phyloP scores from a whole-genome alignment of 2,113 vertebrate species.

The Cynoglossus semilaevis region DNA sequence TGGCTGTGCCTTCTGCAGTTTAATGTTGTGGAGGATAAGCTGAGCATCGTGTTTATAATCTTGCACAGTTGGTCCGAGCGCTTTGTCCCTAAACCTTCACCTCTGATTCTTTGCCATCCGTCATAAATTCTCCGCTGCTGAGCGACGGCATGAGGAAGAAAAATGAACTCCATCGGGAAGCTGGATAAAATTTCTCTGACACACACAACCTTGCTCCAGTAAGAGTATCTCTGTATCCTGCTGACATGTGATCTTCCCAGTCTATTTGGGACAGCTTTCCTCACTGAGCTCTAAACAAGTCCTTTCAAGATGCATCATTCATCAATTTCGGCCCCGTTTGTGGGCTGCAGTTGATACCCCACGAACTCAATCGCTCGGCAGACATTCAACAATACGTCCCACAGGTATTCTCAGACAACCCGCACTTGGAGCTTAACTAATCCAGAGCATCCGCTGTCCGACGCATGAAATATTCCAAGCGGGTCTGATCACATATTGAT shows the following conservation, averaged over 20 bases:
- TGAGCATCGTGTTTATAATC: too few relatives aligned
- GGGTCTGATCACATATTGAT: slow-evolving; percentile 52
- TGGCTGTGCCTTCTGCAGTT: too few relatives aligned
- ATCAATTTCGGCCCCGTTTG: slow-evolving; percentile 74
- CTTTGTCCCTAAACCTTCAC: slow-evolving; percentile 43
- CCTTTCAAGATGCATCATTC: slow-evolving; percentile 74
- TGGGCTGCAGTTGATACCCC: slow-evolving; percentile 63
- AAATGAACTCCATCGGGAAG: slow-evolving; percentile 77
- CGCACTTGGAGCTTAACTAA: slow-evolving; percentile 55
- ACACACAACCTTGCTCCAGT: slow-evolving; percentile 75
- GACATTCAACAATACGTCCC: slow-evolving; percentile 59
- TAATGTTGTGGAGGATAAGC: too few relatives aligned
- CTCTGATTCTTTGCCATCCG: slow-evolving; percentile 61
- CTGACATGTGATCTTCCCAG: slow-evolving; percentile 77
- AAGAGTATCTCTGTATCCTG: slow-evolving; percentile 79
- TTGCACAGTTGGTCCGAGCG: too few relatives aligned
- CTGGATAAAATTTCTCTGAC: slow-evolving; percentile 80
- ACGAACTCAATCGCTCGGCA: slow-evolving; percentile 53
- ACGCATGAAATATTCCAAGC: slow-evolving; percentile 29
- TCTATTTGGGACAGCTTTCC: slow-evolving; percentile 76
- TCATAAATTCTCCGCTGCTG: slow-evolving; percentile 58
- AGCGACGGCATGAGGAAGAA: slow-evolving; percentile 58
- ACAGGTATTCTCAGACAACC: slow-evolving; percentile 41
- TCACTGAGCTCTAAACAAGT: slow-evolving; percentile 74
- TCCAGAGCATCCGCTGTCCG: slow-evolving; percentile 52